These are phyloP conservation scores for Callospermophilus lateralis DNA, from an alignment of 2,113 vertebrate genomes.

Conservation along the genomic window DNA sequence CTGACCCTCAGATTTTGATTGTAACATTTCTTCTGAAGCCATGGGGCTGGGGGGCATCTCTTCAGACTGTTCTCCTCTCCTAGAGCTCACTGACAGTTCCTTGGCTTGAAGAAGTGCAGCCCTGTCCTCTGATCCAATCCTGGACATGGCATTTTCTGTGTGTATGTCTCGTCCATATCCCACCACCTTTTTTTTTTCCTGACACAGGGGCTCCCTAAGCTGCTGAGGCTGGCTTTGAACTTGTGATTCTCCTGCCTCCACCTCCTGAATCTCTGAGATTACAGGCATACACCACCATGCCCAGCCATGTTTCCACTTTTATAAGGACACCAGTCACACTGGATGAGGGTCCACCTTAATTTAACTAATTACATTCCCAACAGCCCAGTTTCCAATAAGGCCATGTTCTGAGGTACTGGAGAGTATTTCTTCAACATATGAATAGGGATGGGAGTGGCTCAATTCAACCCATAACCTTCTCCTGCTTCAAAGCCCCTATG, in stretches of 20 bases:
- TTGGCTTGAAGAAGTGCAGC: not conserved
- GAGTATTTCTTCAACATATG: not conserved
- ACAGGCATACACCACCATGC: no score
- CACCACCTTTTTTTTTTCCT: no score
- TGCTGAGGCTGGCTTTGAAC: no score
- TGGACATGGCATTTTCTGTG: not conserved
- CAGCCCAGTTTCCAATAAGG: not conserved
- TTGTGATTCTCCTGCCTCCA: no score
- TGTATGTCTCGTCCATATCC: not conserved
- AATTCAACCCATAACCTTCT: not conserved
- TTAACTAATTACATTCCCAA: not conserved
- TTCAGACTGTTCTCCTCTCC: not conserved
- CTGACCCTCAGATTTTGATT: not conserved
- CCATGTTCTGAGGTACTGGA: not conserved
- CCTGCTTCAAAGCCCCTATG: not conserved
- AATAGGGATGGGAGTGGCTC: no score
- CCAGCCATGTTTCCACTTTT: not conserved
- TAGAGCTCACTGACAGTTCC: not conserved
- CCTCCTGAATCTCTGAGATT: no score
- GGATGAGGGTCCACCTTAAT: not conserved
- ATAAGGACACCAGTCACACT: not conserved
- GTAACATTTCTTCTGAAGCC: not conserved
- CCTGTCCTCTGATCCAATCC: not conserved
- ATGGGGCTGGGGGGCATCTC: not conserved
- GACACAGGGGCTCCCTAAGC: no score